These are phyloP conservation scores for Dryas iulia DNA, from an alignment of 1,140 invertebrate species.

Conservation along the genomic window DNA sequence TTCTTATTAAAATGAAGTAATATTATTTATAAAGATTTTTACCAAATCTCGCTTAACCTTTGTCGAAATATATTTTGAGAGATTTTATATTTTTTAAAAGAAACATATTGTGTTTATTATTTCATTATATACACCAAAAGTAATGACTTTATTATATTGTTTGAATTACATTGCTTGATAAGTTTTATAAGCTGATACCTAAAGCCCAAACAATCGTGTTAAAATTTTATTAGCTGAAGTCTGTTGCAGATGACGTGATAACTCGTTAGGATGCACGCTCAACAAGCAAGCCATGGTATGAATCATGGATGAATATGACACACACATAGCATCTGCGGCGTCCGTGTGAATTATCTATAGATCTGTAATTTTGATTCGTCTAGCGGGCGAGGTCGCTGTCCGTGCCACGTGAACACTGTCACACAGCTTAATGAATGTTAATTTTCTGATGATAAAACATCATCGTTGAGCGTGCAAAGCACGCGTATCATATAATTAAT, in stretches of 20 bases:
- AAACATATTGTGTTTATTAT: too few species aligned
- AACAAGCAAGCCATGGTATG: constrained; percentile 38
- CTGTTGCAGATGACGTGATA: constrained; percentile 26
- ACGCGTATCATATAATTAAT: background rate
- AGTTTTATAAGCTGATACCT: too few species aligned
- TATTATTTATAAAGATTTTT: too few species aligned
- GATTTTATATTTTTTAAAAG: too few species aligned
- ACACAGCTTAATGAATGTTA: background rate
- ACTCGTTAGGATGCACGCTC: constrained; percentile 33
- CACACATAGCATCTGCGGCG: constrained; percentile 44
- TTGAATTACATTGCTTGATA: too few species aligned
- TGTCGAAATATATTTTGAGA: too few species aligned
- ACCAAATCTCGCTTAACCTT: too few species aligned
- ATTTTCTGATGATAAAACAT: background rate
- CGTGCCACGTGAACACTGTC: constrained; percentile 32
- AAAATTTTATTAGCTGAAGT: background rate
- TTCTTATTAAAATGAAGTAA: too few species aligned
- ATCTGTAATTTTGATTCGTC: constrained; percentile 45
- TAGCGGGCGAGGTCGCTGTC: constrained; percentile 42
- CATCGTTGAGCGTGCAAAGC: background rate
- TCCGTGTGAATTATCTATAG: constrained; percentile 41
- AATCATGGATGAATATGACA: constrained; percentile 55
- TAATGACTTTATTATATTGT: too few species aligned
- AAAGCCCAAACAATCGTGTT: background rate
- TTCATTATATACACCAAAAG: too few species aligned